Evolutionary conservation across 2,888 invertebrate species (phyloP).

Genomic region (Eupeodes latifasciatus): DNA sequence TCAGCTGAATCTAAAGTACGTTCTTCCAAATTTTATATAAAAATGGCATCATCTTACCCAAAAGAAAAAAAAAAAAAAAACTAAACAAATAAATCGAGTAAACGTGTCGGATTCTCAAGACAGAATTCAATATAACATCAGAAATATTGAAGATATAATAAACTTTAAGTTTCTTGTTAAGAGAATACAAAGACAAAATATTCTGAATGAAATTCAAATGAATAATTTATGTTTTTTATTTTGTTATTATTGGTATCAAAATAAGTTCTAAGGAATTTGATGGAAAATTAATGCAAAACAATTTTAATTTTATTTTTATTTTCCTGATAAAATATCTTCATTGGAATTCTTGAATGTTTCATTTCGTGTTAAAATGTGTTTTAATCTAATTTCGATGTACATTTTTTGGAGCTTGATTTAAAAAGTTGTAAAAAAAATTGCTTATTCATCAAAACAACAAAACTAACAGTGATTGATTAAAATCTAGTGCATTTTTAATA

Average conservation of each 20-base stretch:
- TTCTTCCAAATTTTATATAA: neutral
- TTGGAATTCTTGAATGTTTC: neutral
- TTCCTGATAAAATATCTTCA: neutral
- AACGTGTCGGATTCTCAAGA: neutral
- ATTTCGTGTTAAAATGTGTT: neutral
- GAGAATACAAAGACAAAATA: neutral
- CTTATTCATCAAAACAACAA: neutral
- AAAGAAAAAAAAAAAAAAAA: neutral
- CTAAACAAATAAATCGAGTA: neutral
- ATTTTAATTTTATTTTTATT: too few species aligned
- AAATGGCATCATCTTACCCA: neutral
- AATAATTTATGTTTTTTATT: neutral
- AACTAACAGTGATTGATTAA: neutral
- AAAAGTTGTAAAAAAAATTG: neutral
- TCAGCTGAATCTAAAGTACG: neutral
- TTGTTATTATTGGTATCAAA: neutral
- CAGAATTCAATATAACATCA: neutral
- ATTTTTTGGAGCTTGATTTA: neutral
- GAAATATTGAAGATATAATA: neutral
- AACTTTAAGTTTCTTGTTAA: neutral
- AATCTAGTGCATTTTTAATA: slow-evolving; percentile 11
- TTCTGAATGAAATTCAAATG: slow-evolving; percentile 2
- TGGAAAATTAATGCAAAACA: neutral
- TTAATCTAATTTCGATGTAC: neutral
- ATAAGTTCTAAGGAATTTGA: neutral